Conservation (phyloP, 2,888 invertebrate species). For the Leucophenga maculata region DNA sequence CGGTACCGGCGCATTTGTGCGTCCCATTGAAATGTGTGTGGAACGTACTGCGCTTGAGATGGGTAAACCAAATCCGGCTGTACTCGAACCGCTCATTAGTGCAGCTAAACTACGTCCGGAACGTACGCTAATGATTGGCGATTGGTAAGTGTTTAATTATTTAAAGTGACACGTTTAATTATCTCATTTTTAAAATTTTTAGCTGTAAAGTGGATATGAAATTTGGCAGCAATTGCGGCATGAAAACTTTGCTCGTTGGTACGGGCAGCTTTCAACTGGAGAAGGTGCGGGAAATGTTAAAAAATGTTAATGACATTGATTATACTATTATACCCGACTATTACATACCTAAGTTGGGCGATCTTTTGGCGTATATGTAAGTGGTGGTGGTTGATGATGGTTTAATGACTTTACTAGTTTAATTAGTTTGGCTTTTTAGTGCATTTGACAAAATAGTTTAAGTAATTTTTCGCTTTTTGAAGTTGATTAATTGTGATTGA, state of each 20-base stretch:
- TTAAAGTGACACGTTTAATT: constrained; percentile 13
- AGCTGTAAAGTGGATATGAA: constrained; percentile 94
- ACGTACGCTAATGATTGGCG: constrained; percentile 76
- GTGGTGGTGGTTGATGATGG: neutral
- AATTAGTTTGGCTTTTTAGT: too few species aligned
- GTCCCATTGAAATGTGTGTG: constrained; percentile 86
- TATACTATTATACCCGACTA: constrained; percentile 77
- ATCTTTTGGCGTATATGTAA: constrained; percentile 73
- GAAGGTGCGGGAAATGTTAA: constrained; percentile 74
- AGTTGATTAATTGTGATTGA: neutral
- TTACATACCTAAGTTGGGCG: constrained; percentile 81
- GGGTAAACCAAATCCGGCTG: constrained; percentile 91
- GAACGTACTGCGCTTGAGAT: constrained; percentile 84
- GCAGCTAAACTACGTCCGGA: constrained; percentile 83
- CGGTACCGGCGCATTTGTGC: constrained; percentile 90
- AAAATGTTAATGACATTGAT: constrained; percentile 74
- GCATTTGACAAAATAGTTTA: too few species aligned
- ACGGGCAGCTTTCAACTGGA: constrained; percentile 83
- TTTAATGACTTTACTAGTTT: too few species aligned
- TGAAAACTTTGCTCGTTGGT: constrained; percentile 89
- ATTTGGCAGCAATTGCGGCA: constrained; percentile 89
- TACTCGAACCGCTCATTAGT: constrained; percentile 80
- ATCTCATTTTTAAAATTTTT: constrained; percentile 54
- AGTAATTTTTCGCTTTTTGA: neutral
- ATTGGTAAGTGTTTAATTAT: constrained; percentile 59